phyloP scores from a whole-genome alignment of 2,113 vertebrate genomes.

The Neolamprologus cancellatus region DNA sequence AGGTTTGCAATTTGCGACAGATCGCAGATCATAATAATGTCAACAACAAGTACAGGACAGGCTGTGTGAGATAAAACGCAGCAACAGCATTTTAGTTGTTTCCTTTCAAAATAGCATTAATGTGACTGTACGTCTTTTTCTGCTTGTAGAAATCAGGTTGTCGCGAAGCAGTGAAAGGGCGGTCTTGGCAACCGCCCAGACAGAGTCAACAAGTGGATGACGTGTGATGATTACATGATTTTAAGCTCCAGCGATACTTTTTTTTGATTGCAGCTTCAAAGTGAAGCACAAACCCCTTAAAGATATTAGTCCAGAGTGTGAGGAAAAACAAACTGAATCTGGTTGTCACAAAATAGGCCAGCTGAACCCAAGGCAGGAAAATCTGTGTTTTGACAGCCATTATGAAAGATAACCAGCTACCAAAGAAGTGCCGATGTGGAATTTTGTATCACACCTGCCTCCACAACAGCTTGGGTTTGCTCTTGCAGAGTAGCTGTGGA shows the following conservation, averaged over 20 bases:
- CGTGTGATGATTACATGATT: background rate
- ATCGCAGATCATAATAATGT: slow-evolving; percentile 49
- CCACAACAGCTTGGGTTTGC: background rate
- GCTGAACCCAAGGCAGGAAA: background rate
- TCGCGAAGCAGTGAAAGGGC: background rate
- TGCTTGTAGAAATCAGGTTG: background rate
- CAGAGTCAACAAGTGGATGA: background rate
- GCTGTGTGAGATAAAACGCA: background rate
- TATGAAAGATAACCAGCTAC: background rate
- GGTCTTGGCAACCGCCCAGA: background rate
- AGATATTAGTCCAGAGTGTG: background rate
- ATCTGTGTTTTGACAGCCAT: background rate
- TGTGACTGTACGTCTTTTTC: background rate
- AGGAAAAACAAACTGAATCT: background rate
- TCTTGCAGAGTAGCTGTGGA: background rate
- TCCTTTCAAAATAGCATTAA: background rate
- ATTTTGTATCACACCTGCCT: background rate
- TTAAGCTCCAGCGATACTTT: background rate
- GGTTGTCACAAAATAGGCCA: background rate
- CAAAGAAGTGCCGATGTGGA: background rate
- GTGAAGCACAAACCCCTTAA: background rate
- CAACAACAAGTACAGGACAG: slow-evolving; percentile 34
- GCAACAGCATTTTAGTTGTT: background rate
- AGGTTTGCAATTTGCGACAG: slow-evolving; percentile 26
- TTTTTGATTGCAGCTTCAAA: background rate